phyloP scores from a whole-genome alignment of 2,888 invertebrate species.

The Cenopis cana region DNA sequence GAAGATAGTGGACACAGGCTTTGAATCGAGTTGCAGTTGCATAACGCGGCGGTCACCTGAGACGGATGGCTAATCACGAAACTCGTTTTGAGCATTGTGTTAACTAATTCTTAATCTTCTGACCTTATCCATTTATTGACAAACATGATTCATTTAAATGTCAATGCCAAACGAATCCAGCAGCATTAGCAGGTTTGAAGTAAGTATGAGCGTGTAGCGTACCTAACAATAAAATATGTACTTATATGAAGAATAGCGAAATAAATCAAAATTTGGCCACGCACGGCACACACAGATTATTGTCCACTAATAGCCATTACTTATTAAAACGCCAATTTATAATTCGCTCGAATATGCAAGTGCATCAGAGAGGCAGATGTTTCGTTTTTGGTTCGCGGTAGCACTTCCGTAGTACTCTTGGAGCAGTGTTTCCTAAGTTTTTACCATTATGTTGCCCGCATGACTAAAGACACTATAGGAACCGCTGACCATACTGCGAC shows the following conservation, averaged over 20 bases:
- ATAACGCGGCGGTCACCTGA: neutral
- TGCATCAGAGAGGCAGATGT: no score
- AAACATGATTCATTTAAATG: slow-evolving; percentile 25
- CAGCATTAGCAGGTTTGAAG: neutral
- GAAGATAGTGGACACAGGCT: neutral
- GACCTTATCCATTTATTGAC: slow-evolving; percentile 14
- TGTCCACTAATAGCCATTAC: no score
- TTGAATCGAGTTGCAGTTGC: neutral
- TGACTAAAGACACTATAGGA: no score
- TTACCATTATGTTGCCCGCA: no score
- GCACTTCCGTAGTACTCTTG: no score
- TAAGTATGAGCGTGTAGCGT: neutral
- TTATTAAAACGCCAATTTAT: no score
- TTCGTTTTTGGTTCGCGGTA: no score
- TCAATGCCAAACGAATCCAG: slow-evolving; percentile 19
- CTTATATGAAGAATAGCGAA: no score
- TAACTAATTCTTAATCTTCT: slow-evolving; percentile 1
- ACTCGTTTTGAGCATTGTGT: neutral
- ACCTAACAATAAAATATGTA: neutral
- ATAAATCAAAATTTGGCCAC: neutral
- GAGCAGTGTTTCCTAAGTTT: no score
- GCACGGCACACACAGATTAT: no score
- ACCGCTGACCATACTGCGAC: no score
- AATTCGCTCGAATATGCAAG: no score
- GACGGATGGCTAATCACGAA: neutral